Evolutionary conservation across 2,797 vertebrate genomes (phyloP).

Genomic region (Pteropus rufus): DNA sequence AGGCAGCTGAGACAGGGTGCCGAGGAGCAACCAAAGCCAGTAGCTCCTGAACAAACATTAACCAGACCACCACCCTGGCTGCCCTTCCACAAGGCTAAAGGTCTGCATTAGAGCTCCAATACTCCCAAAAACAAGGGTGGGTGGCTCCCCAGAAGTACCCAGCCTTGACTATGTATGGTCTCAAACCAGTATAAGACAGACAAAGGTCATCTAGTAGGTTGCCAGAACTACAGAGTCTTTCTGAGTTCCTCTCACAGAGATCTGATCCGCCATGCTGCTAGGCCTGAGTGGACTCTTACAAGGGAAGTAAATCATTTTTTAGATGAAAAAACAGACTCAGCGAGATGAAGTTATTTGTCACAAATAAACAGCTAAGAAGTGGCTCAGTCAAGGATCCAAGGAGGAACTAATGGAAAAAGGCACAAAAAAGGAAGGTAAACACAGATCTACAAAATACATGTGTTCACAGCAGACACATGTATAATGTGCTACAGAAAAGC

Average conservation of each 20-base stretch:
- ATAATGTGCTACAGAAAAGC: not conserved
- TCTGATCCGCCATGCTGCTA: not conserved
- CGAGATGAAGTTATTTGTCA: not conserved
- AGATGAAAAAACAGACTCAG: not conserved
- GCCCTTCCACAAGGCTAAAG: not conserved
- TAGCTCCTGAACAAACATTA: slow-evolving; percentile 2
- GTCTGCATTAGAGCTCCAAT: not conserved
- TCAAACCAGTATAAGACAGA: not conserved
- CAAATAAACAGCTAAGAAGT: not conserved
- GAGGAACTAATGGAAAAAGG: not conserved
- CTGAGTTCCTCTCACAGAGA: not conserved
- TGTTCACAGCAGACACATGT: not conserved
- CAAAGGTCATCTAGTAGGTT: not conserved
- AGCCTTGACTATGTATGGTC: not conserved
- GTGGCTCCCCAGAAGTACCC: not conserved
- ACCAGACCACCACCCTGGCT: not conserved
- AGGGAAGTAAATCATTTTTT: not conserved
- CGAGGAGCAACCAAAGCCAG: not conserved
- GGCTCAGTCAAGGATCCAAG: not conserved
- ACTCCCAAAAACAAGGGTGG: not conserved
- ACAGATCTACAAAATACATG: not conserved
- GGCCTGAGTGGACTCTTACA: not conserved
- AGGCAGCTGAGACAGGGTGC: not conserved
- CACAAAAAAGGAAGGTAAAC: not conserved
- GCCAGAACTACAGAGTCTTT: not conserved